Conservation (phyloP, 2,888 invertebrate genomes). For the Abrostola tripartita region DNA sequence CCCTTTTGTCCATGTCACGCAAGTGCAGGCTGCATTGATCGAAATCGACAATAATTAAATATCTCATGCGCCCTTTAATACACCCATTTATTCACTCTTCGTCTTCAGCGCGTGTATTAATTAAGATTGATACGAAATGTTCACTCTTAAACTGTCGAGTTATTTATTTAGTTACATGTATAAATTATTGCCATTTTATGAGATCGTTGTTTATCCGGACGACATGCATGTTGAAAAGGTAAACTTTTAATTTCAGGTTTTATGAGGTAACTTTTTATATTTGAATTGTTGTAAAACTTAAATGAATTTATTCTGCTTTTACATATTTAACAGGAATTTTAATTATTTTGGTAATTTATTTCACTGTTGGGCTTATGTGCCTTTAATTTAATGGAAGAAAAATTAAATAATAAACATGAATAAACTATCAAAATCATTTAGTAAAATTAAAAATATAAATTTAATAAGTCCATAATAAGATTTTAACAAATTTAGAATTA, state of each 20-base stretch:
- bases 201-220: slow-evolving; percentile 57
- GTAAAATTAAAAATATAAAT: too few species aligned
- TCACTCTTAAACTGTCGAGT: slow-evolving; percentile 67
- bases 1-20: slow-evolving; percentile 80
- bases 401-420: too few species aligned
- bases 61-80: slow-evolving; percentile 83
- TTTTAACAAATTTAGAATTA: too few species aligned
- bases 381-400: too few species aligned
- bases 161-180: slow-evolving; percentile 65
- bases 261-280: not conserved
- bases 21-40: slow-evolving; percentile 77
- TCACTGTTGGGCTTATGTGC: too few species aligned
- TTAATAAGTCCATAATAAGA: too few species aligned
- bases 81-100: slow-evolving; percentile 81
- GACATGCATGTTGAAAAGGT: slow-evolving; percentile 54
- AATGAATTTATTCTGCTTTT: too few species aligned
- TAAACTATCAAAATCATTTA: too few species aligned
- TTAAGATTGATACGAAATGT: slow-evolving; percentile 84
- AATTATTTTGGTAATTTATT: too few species aligned
- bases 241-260: not conserved
- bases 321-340: too few species aligned
- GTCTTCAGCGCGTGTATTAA: slow-evolving; percentile 76
- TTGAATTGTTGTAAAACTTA: not conserved
- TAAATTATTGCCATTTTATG: slow-evolving; percentile 66
- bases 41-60: slow-evolving; percentile 85